Evolutionary conservation across 35 echinoderm and acorn worm genomes (phyloP), one percentile per base, ranked within the genome.

Genomic region (Apostichopus parvimensis): DNA sequence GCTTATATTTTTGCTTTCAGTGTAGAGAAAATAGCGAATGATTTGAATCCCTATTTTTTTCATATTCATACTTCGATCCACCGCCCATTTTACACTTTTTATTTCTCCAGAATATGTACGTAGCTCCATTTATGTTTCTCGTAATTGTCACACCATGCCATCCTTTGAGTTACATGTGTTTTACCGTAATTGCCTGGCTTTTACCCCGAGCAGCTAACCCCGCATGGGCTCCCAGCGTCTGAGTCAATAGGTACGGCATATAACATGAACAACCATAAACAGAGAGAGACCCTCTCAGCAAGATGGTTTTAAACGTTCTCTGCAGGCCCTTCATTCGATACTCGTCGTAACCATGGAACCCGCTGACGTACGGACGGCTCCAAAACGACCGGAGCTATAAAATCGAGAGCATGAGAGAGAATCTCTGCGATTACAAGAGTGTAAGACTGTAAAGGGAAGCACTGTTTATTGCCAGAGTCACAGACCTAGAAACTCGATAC

Each of bases 271-370:
- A 11, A 68, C 11, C 64, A 14, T 18, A 68, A 68, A 18, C 64
- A 11, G 18, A 80, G 13, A 80, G 5, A 21, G 78, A 80, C 78
- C 22, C 78, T 80, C 53, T 14, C 78, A 80, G 78, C 78, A 80
- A 80, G 78, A 80, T 13, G 34, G 14, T 22, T 79, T 68, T 68
- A 68, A 68, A 22, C 25, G 53, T 80, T 80, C 78, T 80, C 78
- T 12, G 14, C 53, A 45, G 78, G 78, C 78, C 21, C 78, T 80
- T 34, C 78, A 80, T 80, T 52, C 53, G 78, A 80, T 80, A 80
- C 78, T 80, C 25, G 34, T 79, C 23, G 25, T 80, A 26, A 45
- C 78, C 78, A 80, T 80, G 78, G 78, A 12, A 14, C 9, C 34
- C 13, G 22, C 24, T 80, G 78, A 80, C 78, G 78, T 80, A 53